These are phyloP conservation scores for Canis aureus DNA, from an alignment of 2,113 vertebrate genomes.

Conservation along the genomic window DNA sequence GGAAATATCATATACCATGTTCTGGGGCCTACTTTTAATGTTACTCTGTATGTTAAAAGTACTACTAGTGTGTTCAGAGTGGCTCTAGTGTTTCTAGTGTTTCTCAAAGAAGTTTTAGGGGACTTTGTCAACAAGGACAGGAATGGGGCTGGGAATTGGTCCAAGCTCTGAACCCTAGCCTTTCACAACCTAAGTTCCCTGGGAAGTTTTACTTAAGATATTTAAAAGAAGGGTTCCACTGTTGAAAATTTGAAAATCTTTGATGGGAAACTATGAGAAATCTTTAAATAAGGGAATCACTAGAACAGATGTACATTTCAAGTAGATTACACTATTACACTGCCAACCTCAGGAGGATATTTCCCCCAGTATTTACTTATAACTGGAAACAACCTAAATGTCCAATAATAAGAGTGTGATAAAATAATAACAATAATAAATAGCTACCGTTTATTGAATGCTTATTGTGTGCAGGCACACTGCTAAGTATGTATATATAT, in stretches of 20 bases:
- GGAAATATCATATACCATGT: background rate
- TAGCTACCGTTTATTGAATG: slow-evolving; percentile 4
- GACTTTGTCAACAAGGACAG: background rate
- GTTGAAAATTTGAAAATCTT: slow-evolving; percentile 24
- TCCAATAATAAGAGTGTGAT: background rate
- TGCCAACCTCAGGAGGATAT: background rate
- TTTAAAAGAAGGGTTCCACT: background rate
- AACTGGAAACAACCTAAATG: slow-evolving; percentile 44
- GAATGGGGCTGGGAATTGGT: background rate
- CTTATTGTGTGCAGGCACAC: background rate
- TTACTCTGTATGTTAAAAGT: background rate
- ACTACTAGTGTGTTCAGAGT: background rate
- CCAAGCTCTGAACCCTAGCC: background rate
- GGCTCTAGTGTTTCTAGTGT: background rate
- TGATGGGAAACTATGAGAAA: background rate
- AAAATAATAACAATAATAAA: slow-evolving; percentile 30
- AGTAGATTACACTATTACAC: background rate
- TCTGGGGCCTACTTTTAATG: background rate
- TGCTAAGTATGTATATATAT: background rate
- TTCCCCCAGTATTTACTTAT: slow-evolving; percentile 27
- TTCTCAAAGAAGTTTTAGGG: background rate
- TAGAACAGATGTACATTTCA: background rate
- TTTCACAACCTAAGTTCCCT: background rate
- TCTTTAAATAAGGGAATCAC: background rate
- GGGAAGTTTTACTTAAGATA: background rate